Evolutionary conservation across 2,888 invertebrate species (phyloP), one percentile per base, ranked within the genome.

Genomic region (Xestia ashworthii): DNA sequence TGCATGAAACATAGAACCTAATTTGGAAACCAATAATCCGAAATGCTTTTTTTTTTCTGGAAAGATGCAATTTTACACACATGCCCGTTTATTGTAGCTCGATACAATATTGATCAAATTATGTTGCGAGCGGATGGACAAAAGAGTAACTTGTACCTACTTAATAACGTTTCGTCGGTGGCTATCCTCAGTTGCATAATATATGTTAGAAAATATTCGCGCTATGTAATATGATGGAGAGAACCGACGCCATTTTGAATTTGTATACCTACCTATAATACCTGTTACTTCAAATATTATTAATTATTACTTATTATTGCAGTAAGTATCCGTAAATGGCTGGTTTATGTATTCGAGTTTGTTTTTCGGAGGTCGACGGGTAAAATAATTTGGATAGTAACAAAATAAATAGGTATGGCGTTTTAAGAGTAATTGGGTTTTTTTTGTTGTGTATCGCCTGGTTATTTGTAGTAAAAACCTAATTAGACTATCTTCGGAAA

Each of bases 81-180:
- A 71, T 38, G 65, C 55, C 62, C 48, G n/a, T 46, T 68, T 62
- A 44, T 58, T n/a, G 55, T 64, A 19, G 65, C 25, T 19, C 67
- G 53, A 65, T 74, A 69, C 73, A 60, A 81, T 83, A 83, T 87
- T 82, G 80, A 88, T 87, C 71, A 71, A 83, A 80, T 87, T 78
- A 80, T 65, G 32, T 60, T 78, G 78, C 16, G 74, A 76, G 80
- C 66, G 32, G 69, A 71, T 60, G 64, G 64, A 82, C 82, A 81
- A 84, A 85, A 70, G 78, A 76, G 68, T 32, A 38, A n/a, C n/a
- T n/a, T n/a, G n/a, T n/a, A n/a, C n/a, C n/a, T n/a, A n/a, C n/a
- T n/a, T 84, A 86, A 80, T 74, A 79, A 71, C 22, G 68, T 86
- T 78, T 65, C 22, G 65, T 44, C 38, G 19, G 48, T 66, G 75